Evolutionary conservation across 2,797 vertebrate genomes (phyloP).

Genomic region (Malurus leucopterus): DNA sequence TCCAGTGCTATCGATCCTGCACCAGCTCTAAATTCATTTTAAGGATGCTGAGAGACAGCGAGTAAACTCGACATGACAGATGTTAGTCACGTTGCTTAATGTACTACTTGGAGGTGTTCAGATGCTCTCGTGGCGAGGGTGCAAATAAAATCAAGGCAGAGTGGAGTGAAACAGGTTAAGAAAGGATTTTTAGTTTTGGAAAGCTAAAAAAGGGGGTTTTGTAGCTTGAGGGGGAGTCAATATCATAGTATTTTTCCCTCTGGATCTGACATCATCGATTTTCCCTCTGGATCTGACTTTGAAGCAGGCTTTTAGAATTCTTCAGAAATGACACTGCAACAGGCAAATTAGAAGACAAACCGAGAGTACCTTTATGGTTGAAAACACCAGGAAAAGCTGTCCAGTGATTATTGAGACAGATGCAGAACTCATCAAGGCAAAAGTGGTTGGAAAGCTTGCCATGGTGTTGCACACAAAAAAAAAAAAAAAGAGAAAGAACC

Average conservation of each 20-base stretch:
- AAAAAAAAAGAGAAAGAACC: background rate
- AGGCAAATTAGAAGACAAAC: slow-evolving; percentile 13
- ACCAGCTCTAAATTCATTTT: slow-evolving; percentile 36
- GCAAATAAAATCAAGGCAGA: slow-evolving; percentile 28
- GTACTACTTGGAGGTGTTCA: slow-evolving; percentile 36
- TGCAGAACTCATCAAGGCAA: background rate
- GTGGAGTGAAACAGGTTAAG: background rate
- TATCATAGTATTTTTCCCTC: slow-evolving; percentile 13
- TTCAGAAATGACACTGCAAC: background rate
- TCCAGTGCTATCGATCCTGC: background rate
- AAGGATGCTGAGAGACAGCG: background rate
- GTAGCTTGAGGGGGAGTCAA: background rate
- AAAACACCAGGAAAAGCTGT: background rate
- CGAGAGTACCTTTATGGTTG: background rate
- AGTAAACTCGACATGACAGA: slow-evolving; percentile 13
- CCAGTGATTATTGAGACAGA: background rate
- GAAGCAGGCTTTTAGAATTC: background rate
- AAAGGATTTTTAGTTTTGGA: background rate
- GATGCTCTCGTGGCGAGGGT: slow-evolving; percentile 16
- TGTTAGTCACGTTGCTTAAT: slow-evolving; percentile 39
- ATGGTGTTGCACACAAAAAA: background rate
- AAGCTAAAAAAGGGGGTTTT: background rate
- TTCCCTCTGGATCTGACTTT: slow-evolving; percentile 21
- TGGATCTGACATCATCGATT: background rate
- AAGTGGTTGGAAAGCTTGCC: background rate